Percentiles rank a stretch among this genome's conserved stretches.
These are phyloP conservation scores for Stenotaenia linearis DNA, from an alignment of 2,888 invertebrate species.

Conservation along the genomic window DNA sequence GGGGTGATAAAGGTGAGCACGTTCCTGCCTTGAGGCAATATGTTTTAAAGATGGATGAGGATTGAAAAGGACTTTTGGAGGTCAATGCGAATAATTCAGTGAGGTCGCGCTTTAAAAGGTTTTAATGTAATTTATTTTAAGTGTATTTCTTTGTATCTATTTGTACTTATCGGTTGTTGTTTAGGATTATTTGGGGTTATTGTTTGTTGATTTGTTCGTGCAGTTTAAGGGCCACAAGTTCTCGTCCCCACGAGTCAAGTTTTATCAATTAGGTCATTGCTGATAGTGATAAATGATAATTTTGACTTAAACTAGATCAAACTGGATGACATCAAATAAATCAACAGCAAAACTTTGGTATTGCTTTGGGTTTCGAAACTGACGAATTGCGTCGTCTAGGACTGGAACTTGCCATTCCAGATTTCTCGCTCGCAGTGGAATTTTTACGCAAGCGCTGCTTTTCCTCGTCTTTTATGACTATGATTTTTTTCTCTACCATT, in stretches of 20 bases:
- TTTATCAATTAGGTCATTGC: background rate
- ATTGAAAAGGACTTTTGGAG: background rate
- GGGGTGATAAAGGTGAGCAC: background rate
- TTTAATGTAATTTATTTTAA: background rate
- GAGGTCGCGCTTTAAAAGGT: background rate
- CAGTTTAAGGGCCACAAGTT: too few relatives aligned
- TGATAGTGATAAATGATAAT: background rate
- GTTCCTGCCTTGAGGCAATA: background rate
- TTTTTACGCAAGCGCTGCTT: background rate
- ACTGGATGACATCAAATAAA: background rate
- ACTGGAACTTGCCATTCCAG: background rate
- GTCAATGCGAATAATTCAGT: background rate
- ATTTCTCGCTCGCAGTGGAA: background rate
- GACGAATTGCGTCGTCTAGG: background rate
- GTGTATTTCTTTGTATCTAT: background rate
- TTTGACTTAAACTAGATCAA: background rate
- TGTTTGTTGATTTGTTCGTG: too few relatives aligned
- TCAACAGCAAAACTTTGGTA: background rate
- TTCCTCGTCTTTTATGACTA: background rate
- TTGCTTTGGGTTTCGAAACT: background rate
- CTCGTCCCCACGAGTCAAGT: background rate
- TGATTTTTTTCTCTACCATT: background rate
- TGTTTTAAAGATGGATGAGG: background rate
- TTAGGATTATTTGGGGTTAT: too few relatives aligned
- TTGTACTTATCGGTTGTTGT: too few relatives aligned